phyloP scores from a whole-genome alignment of 2,113 vertebrate genomes.

The Dipodomys stephensi region DNA sequence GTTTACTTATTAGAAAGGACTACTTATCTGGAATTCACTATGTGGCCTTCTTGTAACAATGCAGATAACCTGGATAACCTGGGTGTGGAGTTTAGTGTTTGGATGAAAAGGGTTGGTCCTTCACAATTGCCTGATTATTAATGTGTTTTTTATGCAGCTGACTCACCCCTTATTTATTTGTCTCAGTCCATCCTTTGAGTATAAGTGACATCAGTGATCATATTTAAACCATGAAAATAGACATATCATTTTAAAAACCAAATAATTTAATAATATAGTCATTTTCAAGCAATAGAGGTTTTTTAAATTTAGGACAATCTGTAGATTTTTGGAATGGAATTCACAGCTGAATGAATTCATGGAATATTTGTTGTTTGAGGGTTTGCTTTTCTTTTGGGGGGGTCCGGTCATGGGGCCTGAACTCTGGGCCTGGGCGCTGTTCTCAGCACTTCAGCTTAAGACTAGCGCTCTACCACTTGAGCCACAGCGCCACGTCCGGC shows the following conservation, averaged over 20 bases:
- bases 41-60: neutral
- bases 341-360: neutral
- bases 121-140: neutral
- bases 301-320: neutral
- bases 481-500: too few relatives aligned
- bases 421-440: too few relatives aligned
- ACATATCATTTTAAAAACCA: neutral
- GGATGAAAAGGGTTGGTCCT: neutral
- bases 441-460: too few relatives aligned
- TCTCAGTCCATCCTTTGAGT: neutral
- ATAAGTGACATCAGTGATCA: neutral
- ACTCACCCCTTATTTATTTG: neutral
- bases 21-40: neutral
- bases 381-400: too few relatives aligned
- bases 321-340: neutral
- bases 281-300: neutral
- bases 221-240: constrained; percentile 40
- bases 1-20: neutral
- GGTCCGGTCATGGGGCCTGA: too few relatives aligned
- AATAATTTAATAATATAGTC: neutral
- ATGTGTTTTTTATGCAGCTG: neutral
- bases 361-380: too few relatives aligned
- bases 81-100: neutral
- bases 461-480: too few relatives aligned
- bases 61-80: too few relatives aligned